Base-by-base conservation (phyloP, 2,113 vertebrate genomes). In the Phyllostomus hastatus region DNA sequence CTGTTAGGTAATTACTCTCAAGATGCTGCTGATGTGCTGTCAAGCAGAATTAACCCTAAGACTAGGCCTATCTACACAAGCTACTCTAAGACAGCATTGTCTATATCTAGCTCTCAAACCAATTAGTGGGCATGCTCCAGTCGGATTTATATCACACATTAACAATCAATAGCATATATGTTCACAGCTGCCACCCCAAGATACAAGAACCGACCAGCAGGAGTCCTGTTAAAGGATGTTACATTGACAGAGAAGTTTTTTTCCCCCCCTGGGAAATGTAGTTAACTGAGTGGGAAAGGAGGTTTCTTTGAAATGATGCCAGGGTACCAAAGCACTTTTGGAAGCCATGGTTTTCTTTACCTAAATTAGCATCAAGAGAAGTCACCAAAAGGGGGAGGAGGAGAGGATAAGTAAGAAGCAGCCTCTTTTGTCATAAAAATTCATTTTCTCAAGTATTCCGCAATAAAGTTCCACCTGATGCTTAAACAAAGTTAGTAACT, bases 1-100 rank as follows among this genome's bases (percentile, higher is more conserved):
- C 98, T 98, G 98, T 98, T 98, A 98, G 98, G 98, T 98, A 99
- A 99, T 99, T 98, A 98, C 98, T 98, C 97, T 98, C 97, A 97
- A 99, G 98, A 99, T 98, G 98, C 97, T 95, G 98, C 98, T 98
- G 98, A 98, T 98, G 98, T 98, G 98, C 99, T 99, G 98, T 99
- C 98, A 99, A 98, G 99, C 98, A 99, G 98, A 99, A 99, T 99
- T 99, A 99, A 99, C 98, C 98, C 98, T 97, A 66, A 97, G 98
- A 98, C 98, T 98, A 97, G 97, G 98, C 98, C 98, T 98, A 98
- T 98, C 98, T 97, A 97, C 97, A 98, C 97, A 98, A 97, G 97
- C 98, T 96, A 96, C 98, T 98, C 93, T 96, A 98, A 98, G 98
- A 98, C 98, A 98, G 98, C 98, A 98, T 99, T 99, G 98, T 98